Evolutionary conservation across 2,113 vertebrate species (phyloP), one percentile per base, ranked within the genome.

Genomic region (Psammodynastes pulverulentus): DNA sequence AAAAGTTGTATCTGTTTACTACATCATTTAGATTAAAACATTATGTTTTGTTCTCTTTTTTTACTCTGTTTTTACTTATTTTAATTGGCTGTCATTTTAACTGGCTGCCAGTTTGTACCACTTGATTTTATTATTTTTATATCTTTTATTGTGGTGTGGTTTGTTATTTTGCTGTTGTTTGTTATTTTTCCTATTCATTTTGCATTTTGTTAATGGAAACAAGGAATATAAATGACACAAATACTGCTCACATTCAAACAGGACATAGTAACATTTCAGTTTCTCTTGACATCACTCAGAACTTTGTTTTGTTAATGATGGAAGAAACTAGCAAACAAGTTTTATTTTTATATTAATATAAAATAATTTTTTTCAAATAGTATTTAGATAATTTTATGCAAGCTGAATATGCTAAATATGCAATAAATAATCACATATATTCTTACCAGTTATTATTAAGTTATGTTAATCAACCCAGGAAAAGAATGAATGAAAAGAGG

Each of bases 201-300:
- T 6, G 3, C 13, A 87, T 17, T 53, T 23, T 34, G 15, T 87
- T 87, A 51, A 52, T 9, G 26, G 17, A 52, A 52, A 23, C 49
- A 21, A 52, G 17, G 9, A n/a, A 23, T 52, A 52, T 39, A 24
- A 45, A 43, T 45, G 23, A 12, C 34, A 45, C 23, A 43, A 45
- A 45, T 24, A 84, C 51, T 34, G 67, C 43, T 49, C 21, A 58
- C 29, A 56, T 85, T 23, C 24, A 89, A 43, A 39, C 43, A 85
- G 72, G 52, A 48, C 87, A 58, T 12, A 39, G 12, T 84, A 88
- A 92, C 52, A 89, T 84, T 85, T 58, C 52, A 26, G 29, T 29
- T 67, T 92, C 45, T 84, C 21, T 89, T 92, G 67, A 92, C 23
- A 46, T 89, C 53, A 92, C 43, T 56, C 48, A 53, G 84, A 87